phyloP scores from a whole-genome alignment of 2,113 vertebrate species.

The Dicaeum eximium region DNA sequence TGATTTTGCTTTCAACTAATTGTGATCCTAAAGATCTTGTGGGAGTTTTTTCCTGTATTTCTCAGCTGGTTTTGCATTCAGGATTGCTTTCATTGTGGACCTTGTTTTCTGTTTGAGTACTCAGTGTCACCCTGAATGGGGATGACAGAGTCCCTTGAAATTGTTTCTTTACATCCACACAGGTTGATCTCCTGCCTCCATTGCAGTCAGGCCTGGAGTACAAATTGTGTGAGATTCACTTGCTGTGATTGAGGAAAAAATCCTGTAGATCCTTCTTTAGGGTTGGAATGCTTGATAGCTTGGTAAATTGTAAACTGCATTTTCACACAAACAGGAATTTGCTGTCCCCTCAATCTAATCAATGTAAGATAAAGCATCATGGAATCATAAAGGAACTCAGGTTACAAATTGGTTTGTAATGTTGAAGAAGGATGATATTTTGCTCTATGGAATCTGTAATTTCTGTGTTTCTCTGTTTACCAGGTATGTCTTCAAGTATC shows the following conservation, averaged over 20 bases:
- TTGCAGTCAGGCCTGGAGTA: not conserved
- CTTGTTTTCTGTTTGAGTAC: not conserved
- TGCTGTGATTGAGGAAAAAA: not conserved
- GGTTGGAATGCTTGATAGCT: not conserved
- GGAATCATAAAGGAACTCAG: not conserved
- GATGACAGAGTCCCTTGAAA: not conserved
- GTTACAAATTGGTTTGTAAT: not conserved
- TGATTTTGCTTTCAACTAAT: not conserved
- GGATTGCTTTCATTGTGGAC: not conserved
- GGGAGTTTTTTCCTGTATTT: not conserved
- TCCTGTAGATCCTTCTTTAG: not conserved
- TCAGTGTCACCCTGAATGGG: not conserved
- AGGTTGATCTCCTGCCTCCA: not conserved
- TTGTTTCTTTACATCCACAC: not conserved
- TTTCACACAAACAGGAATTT: not conserved
- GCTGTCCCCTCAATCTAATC: not conserved
- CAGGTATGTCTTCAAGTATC: constrained; percentile 33
- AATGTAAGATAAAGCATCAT: not conserved
- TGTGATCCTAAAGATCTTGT: not conserved
- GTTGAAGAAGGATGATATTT: not conserved
- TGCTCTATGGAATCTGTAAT: not conserved
- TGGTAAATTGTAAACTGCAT: not conserved
- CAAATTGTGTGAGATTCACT: not conserved
- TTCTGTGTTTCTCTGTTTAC: not conserved
- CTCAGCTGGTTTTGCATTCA: not conserved